Conservation (phyloP, 2,888 invertebrate species). For the Yponomeuta plumbellus region DNA sequence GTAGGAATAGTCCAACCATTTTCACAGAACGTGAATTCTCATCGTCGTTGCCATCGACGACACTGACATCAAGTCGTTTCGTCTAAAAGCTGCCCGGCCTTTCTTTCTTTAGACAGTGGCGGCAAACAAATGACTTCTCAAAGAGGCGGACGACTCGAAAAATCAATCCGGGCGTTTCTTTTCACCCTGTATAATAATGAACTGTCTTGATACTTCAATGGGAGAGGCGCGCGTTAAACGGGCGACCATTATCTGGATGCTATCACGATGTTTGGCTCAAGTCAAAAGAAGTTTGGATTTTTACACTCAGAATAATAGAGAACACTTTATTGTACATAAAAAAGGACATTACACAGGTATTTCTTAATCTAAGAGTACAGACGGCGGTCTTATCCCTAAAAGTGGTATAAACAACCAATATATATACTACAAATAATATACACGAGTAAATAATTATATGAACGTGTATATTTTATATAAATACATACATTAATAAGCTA, state of each 20-base stretch:
- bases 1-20: too few species aligned
- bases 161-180: constrained; percentile 9
- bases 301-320: neutral
- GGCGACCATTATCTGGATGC: constrained; percentile 7
- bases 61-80: neutral
- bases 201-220: constrained; percentile 11
- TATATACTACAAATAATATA: too few species aligned
- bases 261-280: neutral
- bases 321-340: too few species aligned
- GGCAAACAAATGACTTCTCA: constrained; percentile 9
- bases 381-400: too few species aligned
- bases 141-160: constrained; percentile 3
- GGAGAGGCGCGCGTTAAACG: constrained; percentile 7
- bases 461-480: too few species aligned
- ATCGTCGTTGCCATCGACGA: neutral
- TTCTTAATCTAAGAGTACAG: too few species aligned
- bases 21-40: neutral
- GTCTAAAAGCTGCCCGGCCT: neutral
- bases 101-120: neutral
- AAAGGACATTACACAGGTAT: too few species aligned
- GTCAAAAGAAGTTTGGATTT: neutral
- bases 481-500: too few species aligned
- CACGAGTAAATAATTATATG: too few species aligned
- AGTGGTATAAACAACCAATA: too few species aligned
- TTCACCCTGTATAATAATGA: constrained; percentile 11